Evolutionary conservation across 53 echinoderm and acorn worm genomes (phyloP).

Genomic region (Actinopyga echinites): DNA sequence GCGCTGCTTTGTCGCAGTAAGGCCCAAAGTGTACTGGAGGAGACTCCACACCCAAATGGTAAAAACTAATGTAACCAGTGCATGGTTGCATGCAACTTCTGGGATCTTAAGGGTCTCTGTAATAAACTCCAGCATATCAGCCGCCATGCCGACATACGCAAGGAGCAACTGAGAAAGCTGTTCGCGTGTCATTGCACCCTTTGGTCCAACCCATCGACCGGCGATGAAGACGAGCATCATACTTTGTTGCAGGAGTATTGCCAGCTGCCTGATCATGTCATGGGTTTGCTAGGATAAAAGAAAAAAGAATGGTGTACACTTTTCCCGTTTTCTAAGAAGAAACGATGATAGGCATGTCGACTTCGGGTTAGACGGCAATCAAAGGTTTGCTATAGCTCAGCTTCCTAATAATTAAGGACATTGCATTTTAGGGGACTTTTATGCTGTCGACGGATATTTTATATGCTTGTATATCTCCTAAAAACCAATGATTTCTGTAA

Average conservation of each 20-base stretch:
- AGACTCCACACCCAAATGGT: constrained; percentile 75
- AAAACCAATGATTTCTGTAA: too few relatives aligned
- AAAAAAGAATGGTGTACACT: background rate
- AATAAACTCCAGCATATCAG: constrained; percentile 81
- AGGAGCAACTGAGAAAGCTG: constrained; percentile 73
- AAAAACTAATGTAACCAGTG: constrained; percentile 51
- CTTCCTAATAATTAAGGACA: too few relatives aligned
- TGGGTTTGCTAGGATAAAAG: background rate
- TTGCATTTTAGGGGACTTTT: too few relatives aligned
- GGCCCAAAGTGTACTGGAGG: constrained; percentile 64
- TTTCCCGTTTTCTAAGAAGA: background rate
- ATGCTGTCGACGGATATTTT: too few relatives aligned
- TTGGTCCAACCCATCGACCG: constrained; percentile 73
- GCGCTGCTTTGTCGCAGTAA: constrained; percentile 64
- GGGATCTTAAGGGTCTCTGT: constrained; percentile 68
- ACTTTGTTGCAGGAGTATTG: constrained; percentile 67
- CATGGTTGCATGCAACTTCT: constrained; percentile 58
- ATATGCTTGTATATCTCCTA: too few relatives aligned
- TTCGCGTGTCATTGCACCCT: constrained; percentile 71
- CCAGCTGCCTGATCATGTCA: constrained; percentile 22
- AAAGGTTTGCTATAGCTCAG: too few relatives aligned
- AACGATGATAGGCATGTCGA: too few relatives aligned
- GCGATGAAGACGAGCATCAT: constrained; percentile 73
- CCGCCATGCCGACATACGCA: constrained; percentile 74
- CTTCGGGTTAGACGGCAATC: too few relatives aligned